These are phyloP conservation scores for Lutjanus erythropterus DNA, from an alignment of 2,113 vertebrate species.

Conservation along the genomic window DNA sequence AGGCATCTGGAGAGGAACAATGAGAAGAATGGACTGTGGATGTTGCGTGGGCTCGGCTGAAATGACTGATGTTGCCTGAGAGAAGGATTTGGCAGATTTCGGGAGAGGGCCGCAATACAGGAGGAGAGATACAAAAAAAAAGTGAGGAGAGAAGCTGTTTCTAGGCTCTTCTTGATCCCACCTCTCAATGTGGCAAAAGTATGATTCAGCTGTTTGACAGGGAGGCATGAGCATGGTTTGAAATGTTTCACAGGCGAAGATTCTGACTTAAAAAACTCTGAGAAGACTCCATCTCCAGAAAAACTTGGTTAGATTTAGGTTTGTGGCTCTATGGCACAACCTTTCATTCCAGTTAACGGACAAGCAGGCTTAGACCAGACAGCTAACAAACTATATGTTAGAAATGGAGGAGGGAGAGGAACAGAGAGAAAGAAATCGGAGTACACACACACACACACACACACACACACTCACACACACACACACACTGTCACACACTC, in stretches of 20 bases:
- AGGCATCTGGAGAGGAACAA: conserved; percentile 47
- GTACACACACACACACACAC: conserved; percentile 12
- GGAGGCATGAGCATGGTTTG: conserved; percentile 10
- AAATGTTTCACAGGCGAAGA: conserved; percentile 29
- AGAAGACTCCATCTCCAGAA: not conserved
- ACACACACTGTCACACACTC: conserved; percentile 7
- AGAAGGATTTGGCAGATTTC: conserved; percentile 26
- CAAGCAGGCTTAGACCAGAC: conserved; percentile 73
- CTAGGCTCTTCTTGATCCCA: conserved; percentile 49
- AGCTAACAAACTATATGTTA: conserved; percentile 50
- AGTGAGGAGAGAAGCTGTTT: conserved; percentile 27
- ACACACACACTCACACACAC: conserved; percentile 12
- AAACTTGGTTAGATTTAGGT: conserved; percentile 47
- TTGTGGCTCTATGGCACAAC: conserved; percentile 58
- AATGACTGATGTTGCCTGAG: conserved; percentile 56
- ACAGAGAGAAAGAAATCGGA: not conserved
- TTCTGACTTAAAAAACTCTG: not conserved
- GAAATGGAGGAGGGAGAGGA: conserved; percentile 39
- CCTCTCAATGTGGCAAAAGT: conserved; percentile 38
- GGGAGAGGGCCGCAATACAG: conserved; percentile 23
- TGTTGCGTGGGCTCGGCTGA: conserved; percentile 64
- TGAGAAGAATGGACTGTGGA: conserved; percentile 48
- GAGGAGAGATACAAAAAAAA: conserved; percentile 8
- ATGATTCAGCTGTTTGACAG: conserved; percentile 40
- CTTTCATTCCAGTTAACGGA: conserved; percentile 72